These are phyloP conservation scores for Cariama cristata DNA, from an alignment of 2,113 vertebrate species.

Conservation along the genomic window DNA sequence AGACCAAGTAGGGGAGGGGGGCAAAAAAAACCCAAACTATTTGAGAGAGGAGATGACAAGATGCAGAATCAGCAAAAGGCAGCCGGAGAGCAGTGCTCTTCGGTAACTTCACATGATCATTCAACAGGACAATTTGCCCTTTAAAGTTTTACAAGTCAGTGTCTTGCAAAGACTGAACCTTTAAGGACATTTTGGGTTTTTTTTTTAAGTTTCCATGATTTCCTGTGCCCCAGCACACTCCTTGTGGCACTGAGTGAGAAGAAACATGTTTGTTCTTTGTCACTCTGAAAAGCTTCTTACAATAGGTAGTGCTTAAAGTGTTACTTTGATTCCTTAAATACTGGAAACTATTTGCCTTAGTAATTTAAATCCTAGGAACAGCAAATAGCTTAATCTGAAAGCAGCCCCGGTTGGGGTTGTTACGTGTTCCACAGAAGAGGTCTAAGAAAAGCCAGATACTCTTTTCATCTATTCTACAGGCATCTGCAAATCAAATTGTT, in stretches of 20 bases:
- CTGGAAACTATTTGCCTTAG: background rate
- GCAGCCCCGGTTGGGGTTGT: background rate
- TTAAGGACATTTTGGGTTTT: background rate
- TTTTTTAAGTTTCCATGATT: background rate
- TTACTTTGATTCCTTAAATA: background rate
- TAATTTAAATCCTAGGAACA: background rate
- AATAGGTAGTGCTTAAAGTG: background rate
- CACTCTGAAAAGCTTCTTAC: background rate
- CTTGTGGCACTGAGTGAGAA: background rate
- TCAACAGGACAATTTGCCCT: background rate
- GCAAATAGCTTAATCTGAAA: background rate
- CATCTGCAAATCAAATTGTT: background rate
- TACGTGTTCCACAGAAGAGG: background rate
- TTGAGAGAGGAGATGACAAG: background rate
- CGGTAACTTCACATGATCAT: background rate
- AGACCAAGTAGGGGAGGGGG: fast-evolving
- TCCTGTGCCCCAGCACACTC: background rate
- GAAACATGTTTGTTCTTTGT: background rate
- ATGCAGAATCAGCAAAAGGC: background rate
- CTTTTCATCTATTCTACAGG: background rate
- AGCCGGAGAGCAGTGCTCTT: background rate
- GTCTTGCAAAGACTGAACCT: background rate
- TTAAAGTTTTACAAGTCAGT: background rate
- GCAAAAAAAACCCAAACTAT: background rate
- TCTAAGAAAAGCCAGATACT: background rate